Base-by-base conservation (phyloP, 2,113 vertebrate genomes). In the Hypomesus transpacificus region DNA sequence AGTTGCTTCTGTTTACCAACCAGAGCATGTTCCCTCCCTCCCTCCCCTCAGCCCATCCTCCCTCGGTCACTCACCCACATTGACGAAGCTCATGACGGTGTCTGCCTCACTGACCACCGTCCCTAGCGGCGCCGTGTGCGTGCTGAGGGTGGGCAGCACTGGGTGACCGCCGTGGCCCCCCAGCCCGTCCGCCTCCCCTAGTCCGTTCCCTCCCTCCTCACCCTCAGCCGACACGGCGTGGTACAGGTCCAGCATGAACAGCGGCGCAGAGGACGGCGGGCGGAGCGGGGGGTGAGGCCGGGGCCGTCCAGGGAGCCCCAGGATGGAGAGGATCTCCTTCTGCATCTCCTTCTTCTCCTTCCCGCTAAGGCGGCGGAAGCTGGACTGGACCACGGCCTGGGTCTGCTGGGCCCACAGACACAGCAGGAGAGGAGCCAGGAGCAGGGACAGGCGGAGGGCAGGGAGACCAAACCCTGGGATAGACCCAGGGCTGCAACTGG, bases 81-180 rank as follows among this genome's bases (percentile, higher is more conserved):
- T 98, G 63, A 98, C 96, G 70, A 98, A 96, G 88, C 96, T 97
- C 94, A 98, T 96, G 77, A 98, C 95, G 0, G 96, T 96, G 90
- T 98, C 96, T 0, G 95, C 94, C 68, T 93, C 92, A 61, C 93
- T 95, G 74, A 95, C 92, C 73, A 92, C 91, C 1, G 90, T 90
- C 67, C 93, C 93, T 18, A 91, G 90, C 14, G 90, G 87, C 0
- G 93, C 90, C 0, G 85, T 91, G 84, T 94, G 92, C 0, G 91
- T 91, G 89, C 91, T 94, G 85, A 94, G 88, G 24, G 92, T 91
- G 3, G 94, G 93, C 26, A 92, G 91, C 4, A 80, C 91, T 0
- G 81, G 86, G 16, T 88, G 82, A 70, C 39, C 83, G 74, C 87
- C 84, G 68, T 86, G 87, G 17, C 58, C 34, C 51, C 1, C 78